A percentile compares a stretch with the other conserved stretches of the same genome.
Conservation (phyloP, 2,113 vertebrate genomes). For the Micronisus gabar region DNA sequence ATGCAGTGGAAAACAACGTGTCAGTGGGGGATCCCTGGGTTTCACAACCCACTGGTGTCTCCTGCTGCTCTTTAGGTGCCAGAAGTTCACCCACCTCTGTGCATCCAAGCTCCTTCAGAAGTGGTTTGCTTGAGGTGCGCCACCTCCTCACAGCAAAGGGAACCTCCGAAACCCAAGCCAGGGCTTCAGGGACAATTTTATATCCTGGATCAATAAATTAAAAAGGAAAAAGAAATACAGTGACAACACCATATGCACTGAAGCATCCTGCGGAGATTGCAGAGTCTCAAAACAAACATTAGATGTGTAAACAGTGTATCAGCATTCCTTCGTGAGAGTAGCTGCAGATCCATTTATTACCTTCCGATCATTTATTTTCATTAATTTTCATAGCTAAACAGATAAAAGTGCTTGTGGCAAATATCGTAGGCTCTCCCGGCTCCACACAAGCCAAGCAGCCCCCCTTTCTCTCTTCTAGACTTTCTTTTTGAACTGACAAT, state of each 20-base stretch:
- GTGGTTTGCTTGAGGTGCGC: neutral
- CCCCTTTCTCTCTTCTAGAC: neutral
- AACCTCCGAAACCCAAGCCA: neutral
- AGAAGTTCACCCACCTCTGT: neutral
- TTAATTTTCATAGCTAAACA: slow-evolving; percentile 19
- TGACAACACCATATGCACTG: slow-evolving; percentile 22
- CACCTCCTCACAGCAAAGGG: neutral
- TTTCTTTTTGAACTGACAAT: neutral
- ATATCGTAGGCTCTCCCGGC: fast-evolving
- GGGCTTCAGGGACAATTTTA: neutral
- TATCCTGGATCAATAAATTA: neutral
- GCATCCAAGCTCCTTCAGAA: neutral
- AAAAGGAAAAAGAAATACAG: neutral
- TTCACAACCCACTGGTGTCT: neutral
- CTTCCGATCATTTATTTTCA: slow-evolving; percentile 19
- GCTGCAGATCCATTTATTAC: neutral
- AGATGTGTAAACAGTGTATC: slow-evolving; percentile 22
- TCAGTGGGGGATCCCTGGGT: fast-evolving
- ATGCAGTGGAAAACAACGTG: neutral
- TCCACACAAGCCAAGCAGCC: neutral
- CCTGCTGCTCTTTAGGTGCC: neutral
- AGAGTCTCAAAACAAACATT: slow-evolving; percentile 43
- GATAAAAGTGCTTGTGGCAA: neutral
- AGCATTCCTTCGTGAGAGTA: neutral
- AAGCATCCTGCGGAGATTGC: neutral